Percentiles rank a stretch among this genome's conserved stretches.
Conservation (phyloP, 2,888 invertebrate genomes). For the Heliconius ismenius region DNA sequence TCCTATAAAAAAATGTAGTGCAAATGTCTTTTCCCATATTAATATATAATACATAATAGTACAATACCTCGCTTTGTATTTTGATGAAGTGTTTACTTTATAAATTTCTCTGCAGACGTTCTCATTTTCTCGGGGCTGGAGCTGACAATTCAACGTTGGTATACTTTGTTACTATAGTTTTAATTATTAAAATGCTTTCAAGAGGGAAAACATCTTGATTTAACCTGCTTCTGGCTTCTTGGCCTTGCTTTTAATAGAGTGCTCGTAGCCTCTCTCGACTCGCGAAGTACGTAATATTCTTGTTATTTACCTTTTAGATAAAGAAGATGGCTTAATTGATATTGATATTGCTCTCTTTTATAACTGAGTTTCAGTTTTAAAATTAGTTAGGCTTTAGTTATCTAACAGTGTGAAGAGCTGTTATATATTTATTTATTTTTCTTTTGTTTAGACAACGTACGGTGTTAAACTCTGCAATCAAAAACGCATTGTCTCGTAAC, state of each 20-base stretch:
- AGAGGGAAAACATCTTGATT: slow-evolving; percentile 26
- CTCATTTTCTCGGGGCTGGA: slow-evolving; percentile 27
- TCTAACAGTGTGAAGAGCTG: too few relatives aligned
- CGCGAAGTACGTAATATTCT: slow-evolving; percentile 3
- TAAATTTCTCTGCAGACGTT: slow-evolving; percentile 26
- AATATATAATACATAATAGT: slow-evolving; percentile 1
- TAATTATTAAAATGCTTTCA: slow-evolving; percentile 33
- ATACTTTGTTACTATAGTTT: slow-evolving; percentile 31
- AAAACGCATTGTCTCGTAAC: too few relatives aligned
- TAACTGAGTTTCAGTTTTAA: not conserved
- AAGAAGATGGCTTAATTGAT: not conserved
- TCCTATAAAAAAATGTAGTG: not conserved
- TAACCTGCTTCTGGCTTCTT: slow-evolving; percentile 14
- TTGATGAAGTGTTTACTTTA: slow-evolving; percentile 32
- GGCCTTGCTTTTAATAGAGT: slow-evolving; percentile 12
- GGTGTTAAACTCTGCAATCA: too few relatives aligned
- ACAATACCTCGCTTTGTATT: slow-evolving; percentile 26
- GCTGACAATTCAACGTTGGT: slow-evolving; percentile 29
- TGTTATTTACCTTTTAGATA: slow-evolving; percentile 7
- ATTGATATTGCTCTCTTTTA: not conserved
- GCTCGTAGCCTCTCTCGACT: not conserved
- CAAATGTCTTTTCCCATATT: slow-evolving; percentile 3
- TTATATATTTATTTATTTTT: not conserved
- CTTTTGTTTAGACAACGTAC: too few relatives aligned
- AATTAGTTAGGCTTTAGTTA: not conserved